Conservation (phyloP, 2,888 invertebrate genomes). For the Gandaritis pyraliata region DNA sequence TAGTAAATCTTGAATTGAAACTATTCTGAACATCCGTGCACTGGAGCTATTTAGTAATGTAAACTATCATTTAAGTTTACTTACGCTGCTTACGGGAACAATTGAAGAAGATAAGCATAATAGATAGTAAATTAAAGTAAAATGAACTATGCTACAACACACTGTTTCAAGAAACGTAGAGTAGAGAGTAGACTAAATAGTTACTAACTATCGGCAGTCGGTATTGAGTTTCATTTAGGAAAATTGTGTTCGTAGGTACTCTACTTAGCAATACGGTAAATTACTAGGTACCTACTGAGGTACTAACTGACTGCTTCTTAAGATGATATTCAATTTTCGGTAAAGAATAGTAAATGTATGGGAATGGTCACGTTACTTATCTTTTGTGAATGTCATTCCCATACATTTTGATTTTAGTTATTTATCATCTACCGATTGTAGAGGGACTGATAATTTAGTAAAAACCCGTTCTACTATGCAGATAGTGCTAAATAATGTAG, state of each 20-base stretch:
- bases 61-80: slow-evolving; percentile 10
- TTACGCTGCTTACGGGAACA: slow-evolving; percentile 1
- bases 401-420: too few relatives aligned
- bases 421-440: too few relatives aligned
- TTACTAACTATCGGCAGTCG: slow-evolving; percentile 11
- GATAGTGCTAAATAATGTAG: too few relatives aligned
- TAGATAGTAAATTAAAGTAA: slow-evolving; percentile 12
- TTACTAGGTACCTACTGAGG: background rate
- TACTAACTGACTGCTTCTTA: too few relatives aligned
- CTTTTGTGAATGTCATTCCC: too few relatives aligned
- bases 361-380: too few relatives aligned
- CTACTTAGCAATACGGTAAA: background rate
- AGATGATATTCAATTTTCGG: too few relatives aligned
- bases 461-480: too few relatives aligned
- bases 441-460: too few relatives aligned
- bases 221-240: slow-evolving; percentile 1
- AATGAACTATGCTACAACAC: slow-evolving; percentile 9
- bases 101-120: slow-evolving; percentile 3
- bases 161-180: slow-evolving; percentile 3
- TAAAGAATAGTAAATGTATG: too few relatives aligned
- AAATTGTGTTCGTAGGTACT: background rate
- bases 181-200: background rate
- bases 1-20: background rate
- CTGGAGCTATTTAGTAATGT: background rate
- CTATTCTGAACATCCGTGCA: background rate